These are phyloP conservation scores for Euphydryas editha DNA, from an alignment of 2,888 invertebrate genomes.

Conservation along the genomic window DNA sequence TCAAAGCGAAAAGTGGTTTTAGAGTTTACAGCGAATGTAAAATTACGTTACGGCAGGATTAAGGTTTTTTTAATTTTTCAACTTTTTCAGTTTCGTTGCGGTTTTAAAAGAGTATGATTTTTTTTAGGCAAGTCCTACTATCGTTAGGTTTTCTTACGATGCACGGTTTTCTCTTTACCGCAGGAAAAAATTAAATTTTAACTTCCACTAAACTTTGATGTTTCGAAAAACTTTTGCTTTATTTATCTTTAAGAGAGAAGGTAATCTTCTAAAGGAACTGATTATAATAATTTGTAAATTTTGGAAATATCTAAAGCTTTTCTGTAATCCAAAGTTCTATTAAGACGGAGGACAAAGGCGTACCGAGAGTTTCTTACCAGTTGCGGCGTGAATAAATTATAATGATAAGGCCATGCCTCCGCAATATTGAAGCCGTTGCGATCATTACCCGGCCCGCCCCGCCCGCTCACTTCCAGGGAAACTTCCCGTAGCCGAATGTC, in stretches of 20 bases:
- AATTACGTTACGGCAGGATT: not conserved
- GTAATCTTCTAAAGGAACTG: not conserved
- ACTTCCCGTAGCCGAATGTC: slow-evolving; percentile 31
- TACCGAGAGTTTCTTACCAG: slow-evolving; percentile 52
- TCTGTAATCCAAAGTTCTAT: slow-evolving; percentile 26
- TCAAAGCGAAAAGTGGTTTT: not conserved
- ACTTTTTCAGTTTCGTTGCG: slow-evolving; percentile 18
- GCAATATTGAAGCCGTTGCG: slow-evolving; percentile 80
- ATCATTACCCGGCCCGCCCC: slow-evolving; percentile 52
- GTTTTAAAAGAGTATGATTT: slow-evolving; percentile 24
- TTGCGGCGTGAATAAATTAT: slow-evolving; percentile 79
- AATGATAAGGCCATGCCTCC: slow-evolving; percentile 76
- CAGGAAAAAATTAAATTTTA: slow-evolving; percentile 7
- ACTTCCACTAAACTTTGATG: slow-evolving; percentile 6
- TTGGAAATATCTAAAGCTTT: slow-evolving; percentile 19
- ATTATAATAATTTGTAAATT: slow-evolving; percentile 7
- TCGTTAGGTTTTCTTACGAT: slow-evolving; percentile 19
- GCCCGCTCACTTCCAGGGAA: slow-evolving; percentile 33
- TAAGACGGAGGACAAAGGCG: slow-evolving; percentile 28
- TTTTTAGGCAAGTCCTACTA: no score
- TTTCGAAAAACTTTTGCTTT: not conserved
- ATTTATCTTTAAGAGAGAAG: not conserved
- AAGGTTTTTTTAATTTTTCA: not conserved
- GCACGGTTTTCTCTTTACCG: not conserved
- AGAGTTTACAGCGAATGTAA: not conserved